These are phyloP conservation scores for Hippoglossus hippoglossus DNA, from an alignment of 2,797 vertebrate genomes.

Conservation along the genomic window DNA sequence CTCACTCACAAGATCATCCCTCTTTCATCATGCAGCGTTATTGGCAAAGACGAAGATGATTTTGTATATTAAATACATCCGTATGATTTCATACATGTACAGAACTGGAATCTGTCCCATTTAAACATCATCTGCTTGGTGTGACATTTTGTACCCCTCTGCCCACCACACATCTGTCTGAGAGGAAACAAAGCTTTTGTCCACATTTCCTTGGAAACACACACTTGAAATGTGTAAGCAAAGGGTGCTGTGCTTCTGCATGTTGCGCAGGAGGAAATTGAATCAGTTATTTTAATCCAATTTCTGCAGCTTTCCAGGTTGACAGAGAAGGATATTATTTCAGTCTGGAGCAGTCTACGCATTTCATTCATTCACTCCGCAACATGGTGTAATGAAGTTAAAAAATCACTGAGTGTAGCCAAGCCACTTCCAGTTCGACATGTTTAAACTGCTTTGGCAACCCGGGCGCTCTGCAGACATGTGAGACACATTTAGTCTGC, in stretches of 20 bases:
- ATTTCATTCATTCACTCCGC: slow-evolving; percentile 60
- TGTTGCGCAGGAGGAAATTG: slow-evolving; percentile 73
- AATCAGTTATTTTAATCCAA: slow-evolving; percentile 78
- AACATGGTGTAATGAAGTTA: slow-evolving; percentile 67
- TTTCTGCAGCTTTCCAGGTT: slow-evolving; percentile 64
- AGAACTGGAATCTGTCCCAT: background rate
- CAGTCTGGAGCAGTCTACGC: slow-evolving; percentile 43
- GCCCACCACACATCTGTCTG: slow-evolving; percentile 24
- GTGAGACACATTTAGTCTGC: slow-evolving; percentile 60
- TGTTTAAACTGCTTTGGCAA: slow-evolving; percentile 55
- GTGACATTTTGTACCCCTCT: slow-evolving; percentile 4
- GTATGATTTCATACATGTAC: background rate
- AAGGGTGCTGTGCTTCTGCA: slow-evolving; percentile 41
- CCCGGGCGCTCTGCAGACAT: slow-evolving; percentile 45
- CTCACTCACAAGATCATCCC: background rate
- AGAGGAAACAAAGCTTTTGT: slow-evolving; percentile 34
- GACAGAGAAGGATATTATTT: slow-evolving; percentile 77
- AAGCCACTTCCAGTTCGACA: slow-evolving; percentile 53
- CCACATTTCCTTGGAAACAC: slow-evolving; percentile 32
- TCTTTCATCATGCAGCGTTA: background rate
- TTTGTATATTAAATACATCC: background rate
- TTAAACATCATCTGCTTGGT: slow-evolving; percentile 7
- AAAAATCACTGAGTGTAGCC: slow-evolving; percentile 58
- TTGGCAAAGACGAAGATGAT: background rate
- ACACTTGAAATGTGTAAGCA: slow-evolving; percentile 41